phyloP scores from a whole-genome alignment of 2,113 vertebrate genomes.

The Lontra canadensis region DNA sequence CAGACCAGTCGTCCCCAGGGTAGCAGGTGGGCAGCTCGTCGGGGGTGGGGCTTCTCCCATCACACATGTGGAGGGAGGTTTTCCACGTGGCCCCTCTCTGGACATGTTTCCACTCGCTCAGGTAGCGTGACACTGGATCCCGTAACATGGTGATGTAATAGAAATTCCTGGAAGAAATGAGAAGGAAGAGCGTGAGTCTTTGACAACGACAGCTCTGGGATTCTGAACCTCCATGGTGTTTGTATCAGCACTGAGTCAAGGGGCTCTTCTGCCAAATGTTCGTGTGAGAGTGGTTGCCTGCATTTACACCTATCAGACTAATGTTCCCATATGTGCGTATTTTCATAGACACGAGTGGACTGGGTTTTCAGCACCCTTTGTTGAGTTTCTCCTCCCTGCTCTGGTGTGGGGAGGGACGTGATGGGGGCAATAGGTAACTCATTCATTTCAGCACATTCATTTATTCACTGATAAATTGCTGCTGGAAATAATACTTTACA shows the following conservation, averaged over 20 bases:
- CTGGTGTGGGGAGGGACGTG: background rate
- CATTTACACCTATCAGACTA: background rate
- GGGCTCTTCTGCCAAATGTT: background rate
- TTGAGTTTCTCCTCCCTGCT: background rate
- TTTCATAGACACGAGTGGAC: background rate
- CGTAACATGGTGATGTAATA: slow-evolving; percentile 99
- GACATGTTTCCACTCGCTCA: slow-evolving; percentile 99
- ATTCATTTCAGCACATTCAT: background rate
- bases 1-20: slow-evolving; percentile 96
- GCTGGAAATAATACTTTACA: background rate
- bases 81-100: slow-evolving; percentile 98
- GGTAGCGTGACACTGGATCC: slow-evolving; percentile 97
- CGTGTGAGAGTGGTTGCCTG: background rate
- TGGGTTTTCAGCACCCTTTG: background rate
- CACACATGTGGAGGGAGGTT: slow-evolving; percentile 97
- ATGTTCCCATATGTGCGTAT: background rate
- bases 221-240: background rate
- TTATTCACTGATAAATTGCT: background rate
- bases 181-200: slow-evolving; percentile 70
- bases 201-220: background rate
- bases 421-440: background rate
- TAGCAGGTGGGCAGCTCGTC: slow-evolving; percentile 97
- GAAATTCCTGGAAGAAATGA: slow-evolving; percentile 94
- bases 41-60: slow-evolving; percentile 95
- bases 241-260: fast-evolving